Evolutionary conservation across 1,140 invertebrate species (phyloP).

Genomic region (Venturia canescens): DNA sequence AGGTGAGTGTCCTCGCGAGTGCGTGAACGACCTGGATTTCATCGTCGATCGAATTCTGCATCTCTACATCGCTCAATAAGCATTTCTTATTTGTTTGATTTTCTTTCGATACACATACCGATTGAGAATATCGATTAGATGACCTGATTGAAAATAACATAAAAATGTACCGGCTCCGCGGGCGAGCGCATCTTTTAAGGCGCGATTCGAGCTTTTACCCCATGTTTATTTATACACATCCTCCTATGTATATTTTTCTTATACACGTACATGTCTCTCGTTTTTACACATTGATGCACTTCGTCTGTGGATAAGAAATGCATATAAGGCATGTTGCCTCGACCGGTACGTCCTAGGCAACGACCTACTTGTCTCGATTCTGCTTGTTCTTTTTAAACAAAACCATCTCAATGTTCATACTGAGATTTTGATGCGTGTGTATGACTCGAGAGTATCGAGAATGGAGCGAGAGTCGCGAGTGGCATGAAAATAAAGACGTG

Average conservation of each 20-base stretch:
- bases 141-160: neutral
- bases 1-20: constrained; percentile 62
- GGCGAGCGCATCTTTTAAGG: neutral
- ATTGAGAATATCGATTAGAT: constrained; percentile 19
- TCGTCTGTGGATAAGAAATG: constrained; percentile 15
- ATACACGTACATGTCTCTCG: neutral
- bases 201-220: neutral
- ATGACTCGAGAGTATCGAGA: constrained; percentile 24
- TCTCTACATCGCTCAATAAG: neutral
- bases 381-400: constrained; percentile 54
- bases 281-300: neutral
- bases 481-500: neutral
- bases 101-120: no score
- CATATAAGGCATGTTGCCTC: constrained; percentile 65
- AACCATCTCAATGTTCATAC: constrained; percentile 42
- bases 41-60: neutral
- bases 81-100: neutral
- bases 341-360: constrained; percentile 55
- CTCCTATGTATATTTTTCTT: neutral
- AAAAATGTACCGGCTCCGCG: neutral
- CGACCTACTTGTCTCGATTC: constrained; percentile 61
- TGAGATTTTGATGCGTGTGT: constrained; percentile 15
- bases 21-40: constrained; percentile 2
- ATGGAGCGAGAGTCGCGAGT: constrained; percentile 1
- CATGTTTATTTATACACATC: neutral